Percentiles rank a stretch among this genome's conserved stretches.
Evolutionary conservation across 2,888 invertebrate genomes (phyloP).

Genomic region (Drosophila kanekoi): DNA sequence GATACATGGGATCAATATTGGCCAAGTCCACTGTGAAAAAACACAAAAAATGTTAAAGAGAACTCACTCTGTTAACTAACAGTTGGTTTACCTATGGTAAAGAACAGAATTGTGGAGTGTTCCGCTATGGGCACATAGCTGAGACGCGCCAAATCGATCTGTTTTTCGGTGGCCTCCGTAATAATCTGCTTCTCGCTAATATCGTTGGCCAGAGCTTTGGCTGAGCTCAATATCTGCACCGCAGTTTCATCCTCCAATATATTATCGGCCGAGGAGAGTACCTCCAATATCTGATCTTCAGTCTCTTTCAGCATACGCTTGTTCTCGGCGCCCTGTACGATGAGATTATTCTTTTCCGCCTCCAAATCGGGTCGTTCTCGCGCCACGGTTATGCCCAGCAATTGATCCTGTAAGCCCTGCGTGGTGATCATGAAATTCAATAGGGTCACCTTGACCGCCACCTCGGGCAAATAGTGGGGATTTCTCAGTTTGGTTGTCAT

Average conservation of each 20-base stretch:
- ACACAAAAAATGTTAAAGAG: conserved; percentile 3
- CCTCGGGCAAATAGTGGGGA: conserved; percentile 97
- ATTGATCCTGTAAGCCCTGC: conserved; percentile 94
- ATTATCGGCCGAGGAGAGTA: conserved; percentile 90
- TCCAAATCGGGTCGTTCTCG: conserved; percentile 96
- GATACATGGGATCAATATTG: conserved; percentile 98
- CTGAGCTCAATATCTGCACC: conserved; percentile 94
- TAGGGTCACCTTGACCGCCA: conserved; percentile 95
- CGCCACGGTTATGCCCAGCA: conserved; percentile 95
- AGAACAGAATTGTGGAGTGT: conserved; percentile 95
- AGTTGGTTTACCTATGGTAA: conserved; percentile 90
- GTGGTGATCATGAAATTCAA: conserved; percentile 97
- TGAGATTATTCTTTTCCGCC: conserved; percentile 94
- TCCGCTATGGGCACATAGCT: conserved; percentile 96
- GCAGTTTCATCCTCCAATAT: conserved; percentile 97
- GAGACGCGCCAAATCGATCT: conserved; percentile 93
- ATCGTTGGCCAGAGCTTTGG: conserved; percentile 95
- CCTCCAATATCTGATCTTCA: conserved; percentile 95
- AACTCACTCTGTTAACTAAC: background rate
- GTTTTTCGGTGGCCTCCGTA: conserved; percentile 95
- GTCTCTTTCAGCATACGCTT: conserved; percentile 93
- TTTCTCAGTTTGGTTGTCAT: conserved; percentile 97
- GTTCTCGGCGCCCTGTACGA: conserved; percentile 94
- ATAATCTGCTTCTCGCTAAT: conserved; percentile 95
- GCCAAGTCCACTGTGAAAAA: conserved; percentile 90